Evolutionary conservation across 2,113 vertebrate genomes (phyloP).

Genomic region (Urocynchramus pylzowi): DNA sequence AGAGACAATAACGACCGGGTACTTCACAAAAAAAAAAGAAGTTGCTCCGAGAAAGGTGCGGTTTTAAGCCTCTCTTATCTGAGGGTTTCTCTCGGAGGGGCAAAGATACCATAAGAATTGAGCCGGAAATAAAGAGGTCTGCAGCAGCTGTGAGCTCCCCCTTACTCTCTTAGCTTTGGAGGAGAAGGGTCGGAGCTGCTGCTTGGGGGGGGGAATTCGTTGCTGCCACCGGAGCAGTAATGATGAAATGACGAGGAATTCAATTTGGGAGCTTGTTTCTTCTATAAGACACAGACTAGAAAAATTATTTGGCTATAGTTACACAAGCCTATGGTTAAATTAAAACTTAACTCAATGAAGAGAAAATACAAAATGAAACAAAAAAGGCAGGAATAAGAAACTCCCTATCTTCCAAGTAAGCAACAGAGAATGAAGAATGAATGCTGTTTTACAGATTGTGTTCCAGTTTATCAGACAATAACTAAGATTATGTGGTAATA

Average conservation of each 20-base stretch:
- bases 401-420: neutral
- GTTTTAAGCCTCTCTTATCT: neutral
- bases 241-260: neutral
- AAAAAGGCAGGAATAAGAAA: neutral
- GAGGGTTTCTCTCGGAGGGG: neutral
- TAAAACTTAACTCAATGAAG: neutral
- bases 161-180: no score
- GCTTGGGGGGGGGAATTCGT: no score
- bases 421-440: neutral
- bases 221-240: accelerated
- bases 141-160: neutral
- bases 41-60: no score
- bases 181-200: accelerated
- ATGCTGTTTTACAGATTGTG: neutral
- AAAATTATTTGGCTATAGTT: neutral
- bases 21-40: no score
- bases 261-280: neutral
- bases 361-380: neutral
- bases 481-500: neutral
- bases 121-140: no score
- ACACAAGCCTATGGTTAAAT: neutral
- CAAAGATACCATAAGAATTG: neutral
- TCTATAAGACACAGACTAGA: neutral
- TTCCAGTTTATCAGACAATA: neutral
- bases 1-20: accelerated